A percentile compares a stretch with the other conserved stretches of the same genome.
Evolutionary conservation across 2,113 vertebrate genomes (phyloP).

Genomic region (Pelobates fuscus): DNA sequence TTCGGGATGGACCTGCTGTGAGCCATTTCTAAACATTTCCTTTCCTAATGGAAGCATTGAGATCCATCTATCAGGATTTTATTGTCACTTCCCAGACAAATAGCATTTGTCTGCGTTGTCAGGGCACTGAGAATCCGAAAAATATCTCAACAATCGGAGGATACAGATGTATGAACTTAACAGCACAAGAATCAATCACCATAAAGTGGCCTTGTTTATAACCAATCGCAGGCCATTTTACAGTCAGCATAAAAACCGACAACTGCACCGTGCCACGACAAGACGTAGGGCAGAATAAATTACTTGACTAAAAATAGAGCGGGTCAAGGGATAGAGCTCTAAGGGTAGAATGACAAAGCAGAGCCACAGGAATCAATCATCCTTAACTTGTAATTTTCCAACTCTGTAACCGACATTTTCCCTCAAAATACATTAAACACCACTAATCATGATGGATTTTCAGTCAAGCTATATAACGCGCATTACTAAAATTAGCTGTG

Average conservation of each 20-base stretch:
- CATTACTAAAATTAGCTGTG: constrained; percentile 2
- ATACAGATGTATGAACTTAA: constrained; percentile 10
- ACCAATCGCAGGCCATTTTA: background rate
- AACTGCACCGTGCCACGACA: background rate
- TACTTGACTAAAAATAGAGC: constrained; percentile 12
- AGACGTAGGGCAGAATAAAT: background rate
- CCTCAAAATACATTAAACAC: background rate
- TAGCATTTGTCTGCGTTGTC: constrained; percentile 30
- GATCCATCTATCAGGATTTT: constrained; percentile 36
- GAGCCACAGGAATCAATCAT: constrained; percentile 12
- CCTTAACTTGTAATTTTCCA: background rate
- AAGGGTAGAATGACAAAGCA: background rate
- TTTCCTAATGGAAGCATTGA: constrained; percentile 20
- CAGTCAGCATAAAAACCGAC: background rate
- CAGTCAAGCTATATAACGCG: background rate
- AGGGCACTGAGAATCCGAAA: background rate
- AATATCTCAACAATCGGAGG: constrained; percentile 16
- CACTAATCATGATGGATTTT: constrained; percentile 19
- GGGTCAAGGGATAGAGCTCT: background rate
- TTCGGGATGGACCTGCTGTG: background rate
- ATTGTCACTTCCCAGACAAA: constrained; percentile 25
- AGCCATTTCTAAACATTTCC: background rate
- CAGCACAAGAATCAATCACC: constrained; percentile 25
- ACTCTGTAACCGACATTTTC: constrained; percentile 13
- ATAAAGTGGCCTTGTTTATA: background rate